Percentiles rank a stretch among this genome's conserved stretches.
Conservation (phyloP, 1,140 invertebrate species). For the Apis florea region DNA sequence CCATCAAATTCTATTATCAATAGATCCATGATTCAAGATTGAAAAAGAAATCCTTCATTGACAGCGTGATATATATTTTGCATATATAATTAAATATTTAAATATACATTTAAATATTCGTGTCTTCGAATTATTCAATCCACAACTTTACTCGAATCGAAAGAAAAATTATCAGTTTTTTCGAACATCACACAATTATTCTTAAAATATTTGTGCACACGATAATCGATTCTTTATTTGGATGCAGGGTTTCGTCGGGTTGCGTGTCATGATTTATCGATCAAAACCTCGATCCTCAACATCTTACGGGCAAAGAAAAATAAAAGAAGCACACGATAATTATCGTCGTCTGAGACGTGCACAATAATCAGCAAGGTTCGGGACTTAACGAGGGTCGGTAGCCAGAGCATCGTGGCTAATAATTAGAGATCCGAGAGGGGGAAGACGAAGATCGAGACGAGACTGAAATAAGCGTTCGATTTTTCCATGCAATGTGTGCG, state of each 20-base stretch:
- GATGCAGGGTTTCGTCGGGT: constrained; percentile 51
- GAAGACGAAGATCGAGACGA: neutral
- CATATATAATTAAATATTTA: too few relatives aligned
- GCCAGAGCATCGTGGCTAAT: constrained; percentile 44
- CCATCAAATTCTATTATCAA: too few relatives aligned
- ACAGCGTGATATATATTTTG: too few relatives aligned
- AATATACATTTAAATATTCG: too few relatives aligned
- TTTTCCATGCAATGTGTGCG: neutral
- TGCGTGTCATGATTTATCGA: constrained; percentile 59
- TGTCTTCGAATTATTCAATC: too few relatives aligned
- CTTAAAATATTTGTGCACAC: constrained; percentile 1
- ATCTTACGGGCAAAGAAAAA: neutral
- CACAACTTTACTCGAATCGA: too few relatives aligned
- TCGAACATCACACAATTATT: too few relatives aligned
- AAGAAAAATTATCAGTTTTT: too few relatives aligned
- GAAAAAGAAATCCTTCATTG: too few relatives aligned
- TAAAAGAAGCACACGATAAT: constrained; percentile 22
- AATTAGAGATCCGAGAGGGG: constrained; percentile 38
- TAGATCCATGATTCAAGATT: too few relatives aligned
- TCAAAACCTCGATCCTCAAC: neutral
- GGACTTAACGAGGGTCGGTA: constrained; percentile 42
- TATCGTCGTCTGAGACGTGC: constrained; percentile 20
- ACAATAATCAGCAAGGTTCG: constrained; percentile 51
- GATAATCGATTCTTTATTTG: constrained; percentile 45
- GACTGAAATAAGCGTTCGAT: neutral